Evolutionary conservation across 1,140 invertebrate genomes (phyloP).

Genomic region (Microvelia longipes): DNA sequence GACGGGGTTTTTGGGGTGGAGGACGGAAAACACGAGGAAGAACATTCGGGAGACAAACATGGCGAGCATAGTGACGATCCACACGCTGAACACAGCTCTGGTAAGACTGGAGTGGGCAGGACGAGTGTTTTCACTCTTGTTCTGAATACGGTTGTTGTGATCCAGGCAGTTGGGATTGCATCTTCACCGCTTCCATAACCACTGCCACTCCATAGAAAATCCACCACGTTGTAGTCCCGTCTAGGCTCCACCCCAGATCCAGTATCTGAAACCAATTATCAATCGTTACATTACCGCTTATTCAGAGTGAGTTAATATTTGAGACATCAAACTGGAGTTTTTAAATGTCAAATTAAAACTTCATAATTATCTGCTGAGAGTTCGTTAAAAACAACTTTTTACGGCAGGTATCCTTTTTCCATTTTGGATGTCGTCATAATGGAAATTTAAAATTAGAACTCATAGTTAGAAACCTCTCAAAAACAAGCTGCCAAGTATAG

Average conservation of each 20-base stretch:
- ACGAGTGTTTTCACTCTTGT: conserved; percentile 25
- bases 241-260: conserved; percentile 21
- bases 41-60: not conserved
- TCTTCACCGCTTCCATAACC: conserved; percentile 44
- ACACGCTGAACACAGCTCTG: not conserved
- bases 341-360: too few relatives aligned
- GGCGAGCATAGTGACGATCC: not conserved
- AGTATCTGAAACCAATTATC: not conserved
- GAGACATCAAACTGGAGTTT: too few relatives aligned
- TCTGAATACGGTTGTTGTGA: conserved; percentile 31
- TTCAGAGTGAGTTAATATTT: too few relatives aligned
- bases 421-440: too few relatives aligned
- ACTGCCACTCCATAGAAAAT: conserved; percentile 72
- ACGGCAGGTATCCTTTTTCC: too few relatives aligned
- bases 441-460: too few relatives aligned
- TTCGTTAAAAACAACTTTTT: too few relatives aligned
- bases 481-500: too few relatives aligned
- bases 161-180: conserved; percentile 21
- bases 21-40: not conserved
- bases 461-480: too few relatives aligned
- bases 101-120: conserved; percentile 11
- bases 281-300: too few relatives aligned
- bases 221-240: conserved; percentile 49
- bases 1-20: not conserved
- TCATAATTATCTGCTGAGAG: too few relatives aligned